Conservation (phyloP, 2,888 invertebrate species). For the Cheilosia grossa region DNA sequence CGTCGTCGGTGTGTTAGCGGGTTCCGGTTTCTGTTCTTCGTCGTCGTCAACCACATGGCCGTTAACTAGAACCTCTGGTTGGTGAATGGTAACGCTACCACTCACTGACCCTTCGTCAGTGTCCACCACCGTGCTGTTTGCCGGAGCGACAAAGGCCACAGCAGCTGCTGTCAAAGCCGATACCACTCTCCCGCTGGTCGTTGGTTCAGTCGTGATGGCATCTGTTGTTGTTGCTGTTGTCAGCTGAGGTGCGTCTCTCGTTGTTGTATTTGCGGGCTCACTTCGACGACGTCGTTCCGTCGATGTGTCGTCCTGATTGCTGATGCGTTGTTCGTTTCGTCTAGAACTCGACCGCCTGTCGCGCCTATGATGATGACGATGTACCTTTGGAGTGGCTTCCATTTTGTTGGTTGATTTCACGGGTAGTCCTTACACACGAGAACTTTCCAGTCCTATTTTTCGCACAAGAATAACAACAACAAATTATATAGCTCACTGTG, state of each 20-base stretch:
- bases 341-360: constrained; percentile 81
- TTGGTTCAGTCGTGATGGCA: constrained; percentile 74
- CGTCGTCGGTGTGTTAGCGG: constrained; percentile 57
- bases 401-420: constrained; percentile 76
- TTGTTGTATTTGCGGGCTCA: constrained; percentile 65
- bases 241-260: constrained; percentile 58
- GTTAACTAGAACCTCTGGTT: constrained; percentile 79
- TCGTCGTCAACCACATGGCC: constrained; percentile 76
- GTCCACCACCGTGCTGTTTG: constrained; percentile 17
- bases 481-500: constrained; percentile 40
- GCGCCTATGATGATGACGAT: constrained; percentile 82
- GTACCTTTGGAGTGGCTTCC: constrained; percentile 83
- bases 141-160: constrained; percentile 53
- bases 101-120: constrained; percentile 31
- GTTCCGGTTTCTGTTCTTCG: constrained; percentile 75
- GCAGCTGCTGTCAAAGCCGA: constrained; percentile 68
- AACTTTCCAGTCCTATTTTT: constrained; percentile 64
- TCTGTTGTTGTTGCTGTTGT: constrained; percentile 57
- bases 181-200: constrained; percentile 75
- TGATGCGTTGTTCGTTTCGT: constrained; percentile 78
- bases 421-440: constrained; percentile 19
- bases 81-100: constrained; percentile 30
- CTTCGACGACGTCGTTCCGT: constrained; percentile 75
- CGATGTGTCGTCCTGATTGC: constrained; percentile 77
- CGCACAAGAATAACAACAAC: constrained; percentile 57